These are phyloP conservation scores for Galerucella calmariensis DNA, from an alignment of 2,888 invertebrate species.

Conservation along the genomic window DNA sequence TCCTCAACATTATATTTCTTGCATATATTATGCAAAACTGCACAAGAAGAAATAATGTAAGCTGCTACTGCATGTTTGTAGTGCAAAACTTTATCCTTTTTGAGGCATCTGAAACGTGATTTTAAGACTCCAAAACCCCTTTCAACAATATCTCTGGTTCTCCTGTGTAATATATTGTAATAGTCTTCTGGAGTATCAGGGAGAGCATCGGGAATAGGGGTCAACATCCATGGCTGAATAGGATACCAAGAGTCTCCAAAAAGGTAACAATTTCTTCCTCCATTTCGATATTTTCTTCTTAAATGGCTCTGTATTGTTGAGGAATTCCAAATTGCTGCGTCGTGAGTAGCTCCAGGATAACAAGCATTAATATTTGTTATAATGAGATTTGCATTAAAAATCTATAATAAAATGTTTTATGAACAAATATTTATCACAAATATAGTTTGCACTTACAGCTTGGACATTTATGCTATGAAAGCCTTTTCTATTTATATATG, in stretches of 20 bases:
- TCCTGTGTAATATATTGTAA: constrained; percentile 13
- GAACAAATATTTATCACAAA: constrained; percentile 5
- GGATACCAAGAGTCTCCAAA: constrained; percentile 25
- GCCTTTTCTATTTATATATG: constrained; percentile 14
- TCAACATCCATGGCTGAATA: too few relatives aligned
- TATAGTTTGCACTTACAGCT: not conserved
- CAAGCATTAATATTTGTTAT: constrained; percentile 9
- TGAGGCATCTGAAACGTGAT: constrained; percentile 22
- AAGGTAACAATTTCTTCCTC: constrained; percentile 22
- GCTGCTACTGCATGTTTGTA: constrained; percentile 25
- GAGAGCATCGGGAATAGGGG: constrained; percentile 16
- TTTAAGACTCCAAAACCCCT: constrained; percentile 31
- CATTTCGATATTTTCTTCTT: constrained; percentile 13
- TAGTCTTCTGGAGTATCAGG: constrained; percentile 13
- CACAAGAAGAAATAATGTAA: constrained; percentile 31
- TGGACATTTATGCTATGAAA: constrained; percentile 22
- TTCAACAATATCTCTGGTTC: constrained; percentile 16
- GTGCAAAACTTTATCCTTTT: constrained; percentile 27
- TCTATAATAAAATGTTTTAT: constrained; percentile 9
- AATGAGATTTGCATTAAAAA: constrained; percentile 7
- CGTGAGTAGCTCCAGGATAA: constrained; percentile 9
- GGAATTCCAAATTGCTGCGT: constrained; percentile 8
- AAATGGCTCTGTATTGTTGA: not conserved
- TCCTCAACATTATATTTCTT: constrained; percentile 24
- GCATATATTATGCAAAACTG: constrained; percentile 34